Evolutionary conservation across 1,140 invertebrate species (phyloP).

Genomic region (Calliopsis andreniformis): DNA sequence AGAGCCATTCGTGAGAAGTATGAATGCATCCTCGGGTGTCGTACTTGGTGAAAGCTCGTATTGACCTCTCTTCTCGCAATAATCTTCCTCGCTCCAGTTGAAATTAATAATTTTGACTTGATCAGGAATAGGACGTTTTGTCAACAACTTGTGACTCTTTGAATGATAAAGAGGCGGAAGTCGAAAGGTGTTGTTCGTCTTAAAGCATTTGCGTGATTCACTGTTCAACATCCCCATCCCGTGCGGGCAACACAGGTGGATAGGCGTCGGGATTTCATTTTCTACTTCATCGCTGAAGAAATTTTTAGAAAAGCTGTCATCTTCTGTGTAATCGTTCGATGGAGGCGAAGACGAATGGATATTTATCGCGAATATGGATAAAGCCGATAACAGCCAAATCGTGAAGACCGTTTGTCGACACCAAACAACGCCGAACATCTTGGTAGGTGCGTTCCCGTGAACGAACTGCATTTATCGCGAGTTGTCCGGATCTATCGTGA

Average conservation of each 20-base stretch:
- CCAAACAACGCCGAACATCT: slow-evolving; percentile 5
- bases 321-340: no score
- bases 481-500: neutral
- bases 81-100: no score
- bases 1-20: slow-evolving; percentile 81
- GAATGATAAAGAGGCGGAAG: slow-evolving; percentile 45
- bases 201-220: neutral
- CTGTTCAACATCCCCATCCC: neutral
- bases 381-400: neutral
- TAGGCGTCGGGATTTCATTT: no score
- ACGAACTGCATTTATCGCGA: slow-evolving; percentile 4
- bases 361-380: neutral
- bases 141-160: neutral
- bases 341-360: no score
- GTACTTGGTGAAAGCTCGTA: slow-evolving; percentile 79
- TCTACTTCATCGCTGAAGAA: neutral
- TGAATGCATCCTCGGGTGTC: slow-evolving; percentile 78
- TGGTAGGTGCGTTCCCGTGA: neutral
- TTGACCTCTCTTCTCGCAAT: slow-evolving; percentile 48
- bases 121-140: neutral
- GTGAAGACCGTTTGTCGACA: neutral
- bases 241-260: slow-evolving; percentile 48
- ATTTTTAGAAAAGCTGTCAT: neutral
- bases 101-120: slow-evolving; percentile 27
- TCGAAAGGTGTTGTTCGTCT: neutral